A percentile compares a stretch with the other conserved stretches of the same genome.
These are phyloP conservation scores for Artibeus lituratus DNA, from an alignment of 2,797 vertebrate genomes.

Conservation along the genomic window DNA sequence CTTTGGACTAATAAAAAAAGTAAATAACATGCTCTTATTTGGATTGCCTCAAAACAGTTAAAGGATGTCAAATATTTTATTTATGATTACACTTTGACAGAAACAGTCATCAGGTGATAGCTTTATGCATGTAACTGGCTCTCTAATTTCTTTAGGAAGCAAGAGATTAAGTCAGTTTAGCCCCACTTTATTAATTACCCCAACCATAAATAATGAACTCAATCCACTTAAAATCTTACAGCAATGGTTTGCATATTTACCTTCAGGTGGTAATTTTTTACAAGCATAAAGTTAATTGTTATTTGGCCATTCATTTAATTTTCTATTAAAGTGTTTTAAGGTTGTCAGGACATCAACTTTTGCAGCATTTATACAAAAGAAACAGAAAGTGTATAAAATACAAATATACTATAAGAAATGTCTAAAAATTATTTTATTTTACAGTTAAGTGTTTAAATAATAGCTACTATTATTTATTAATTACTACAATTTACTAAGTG, in stretches of 20 bases:
- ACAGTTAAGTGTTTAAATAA: neutral
- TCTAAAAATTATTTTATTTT: neutral
- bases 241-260: neutral
- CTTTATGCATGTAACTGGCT: neutral
- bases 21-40: neutral
- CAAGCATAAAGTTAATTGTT: neutral
- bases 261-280: neutral
- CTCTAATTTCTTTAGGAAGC: neutral
- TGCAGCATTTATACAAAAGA: neutral
- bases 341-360: neutral
- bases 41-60: neutral
- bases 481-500: neutral
- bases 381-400: neutral
- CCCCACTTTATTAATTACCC: neutral
- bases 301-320: neutral
- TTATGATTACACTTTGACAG: neutral
- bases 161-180: neutral
- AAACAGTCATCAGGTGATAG: neutral
- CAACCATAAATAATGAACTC: conserved; percentile 3
- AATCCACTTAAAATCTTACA: conserved; percentile 24
- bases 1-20: neutral
- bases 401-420: neutral
- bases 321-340: conserved; percentile 25
- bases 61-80: neutral
- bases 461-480: neutral